phyloP scores from a whole-genome alignment of 1,140 invertebrate species.

The Pachyrhynchus sulphureomaculatus region DNA sequence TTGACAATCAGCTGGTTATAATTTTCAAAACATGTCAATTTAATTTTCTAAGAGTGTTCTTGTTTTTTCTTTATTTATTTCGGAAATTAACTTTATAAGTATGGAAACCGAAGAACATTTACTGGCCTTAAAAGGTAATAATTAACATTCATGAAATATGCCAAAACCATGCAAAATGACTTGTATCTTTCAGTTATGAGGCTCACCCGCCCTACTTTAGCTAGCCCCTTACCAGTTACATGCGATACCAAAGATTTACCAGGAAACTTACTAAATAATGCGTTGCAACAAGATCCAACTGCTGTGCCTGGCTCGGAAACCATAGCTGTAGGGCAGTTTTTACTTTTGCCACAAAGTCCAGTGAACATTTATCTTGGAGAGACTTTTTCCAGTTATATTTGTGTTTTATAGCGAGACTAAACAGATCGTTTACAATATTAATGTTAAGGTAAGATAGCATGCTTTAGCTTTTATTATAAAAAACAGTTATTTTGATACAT shows the following conservation, averaged over 20 bases:
- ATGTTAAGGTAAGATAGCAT: slow-evolving; percentile 65
- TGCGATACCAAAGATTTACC: slow-evolving; percentile 84
- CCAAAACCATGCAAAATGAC: neutral
- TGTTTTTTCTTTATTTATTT: too few species aligned
- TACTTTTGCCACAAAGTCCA: slow-evolving; percentile 93
- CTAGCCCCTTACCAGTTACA: slow-evolving; percentile 74
- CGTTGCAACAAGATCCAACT: slow-evolving; percentile 75
- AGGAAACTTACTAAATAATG: slow-evolving; percentile 74
- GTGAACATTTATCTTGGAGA: slow-evolving; percentile 85
- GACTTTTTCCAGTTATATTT: slow-evolving; percentile 97
- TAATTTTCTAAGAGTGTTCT: too few species aligned
- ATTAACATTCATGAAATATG: neutral
- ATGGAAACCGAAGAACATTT: slow-evolving; percentile 47
- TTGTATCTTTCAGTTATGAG: slow-evolving; percentile 77
- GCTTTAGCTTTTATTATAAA: neutral
- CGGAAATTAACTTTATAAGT: too few species aligned
- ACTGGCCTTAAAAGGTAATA: slow-evolving; percentile 46
- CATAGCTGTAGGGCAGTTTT: slow-evolving; percentile 81
- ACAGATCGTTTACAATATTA: slow-evolving; percentile 77
- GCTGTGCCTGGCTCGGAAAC: slow-evolving; percentile 77
- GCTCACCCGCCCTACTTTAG: slow-evolving; percentile 82
- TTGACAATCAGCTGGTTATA: too few species aligned
- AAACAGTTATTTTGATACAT: too few species aligned
- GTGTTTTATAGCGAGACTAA: slow-evolving; percentile 94
- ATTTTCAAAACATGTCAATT: too few species aligned